Evolutionary conservation across 2,888 invertebrate genomes (phyloP).

Genomic region (Yponomeuta plumbellus): DNA sequence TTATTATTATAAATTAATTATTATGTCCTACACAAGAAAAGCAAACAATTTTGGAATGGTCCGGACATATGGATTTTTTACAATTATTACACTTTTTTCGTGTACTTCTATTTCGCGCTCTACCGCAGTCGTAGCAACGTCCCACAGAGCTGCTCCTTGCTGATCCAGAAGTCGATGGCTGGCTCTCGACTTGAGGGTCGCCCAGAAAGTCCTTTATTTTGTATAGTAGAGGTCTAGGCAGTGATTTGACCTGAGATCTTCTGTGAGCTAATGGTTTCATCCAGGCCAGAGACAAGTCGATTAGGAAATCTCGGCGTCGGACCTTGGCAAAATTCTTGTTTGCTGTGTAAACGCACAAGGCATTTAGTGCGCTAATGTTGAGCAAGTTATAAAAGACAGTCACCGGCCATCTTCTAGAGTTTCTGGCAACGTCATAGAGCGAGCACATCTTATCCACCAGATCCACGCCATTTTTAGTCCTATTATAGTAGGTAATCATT

Average conservation of each 20-base stretch:
- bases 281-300: constrained; percentile 20
- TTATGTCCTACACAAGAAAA: constrained; percentile 19
- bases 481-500: constrained; percentile 28
- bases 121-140: constrained; percentile 20
- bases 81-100: constrained; percentile 20
- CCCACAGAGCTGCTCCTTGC: constrained; percentile 17
- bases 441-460: constrained; percentile 27
- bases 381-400: constrained; percentile 22
- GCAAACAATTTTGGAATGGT: constrained; percentile 22
- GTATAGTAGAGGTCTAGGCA: neutral
- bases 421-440: constrained; percentile 23
- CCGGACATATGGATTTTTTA: constrained; percentile 18
- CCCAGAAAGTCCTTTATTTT: constrained; percentile 16
- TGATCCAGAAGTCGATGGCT: constrained; percentile 11
- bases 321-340: constrained; percentile 15
- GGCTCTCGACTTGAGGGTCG: constrained; percentile 13
- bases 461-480: constrained; percentile 28
- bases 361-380: constrained; percentile 26
- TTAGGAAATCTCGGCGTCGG: constrained; percentile 16
- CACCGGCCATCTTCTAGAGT: constrained; percentile 26
- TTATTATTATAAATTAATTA: constrained; percentile 6
- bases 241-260: neutral
- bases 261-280: constrained; percentile 20
- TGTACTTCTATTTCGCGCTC: constrained; percentile 22
- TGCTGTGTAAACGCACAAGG: constrained; percentile 18